Evolutionary conservation across 2,888 invertebrate species (phyloP).

Genomic region (Agrochola litura): DNA sequence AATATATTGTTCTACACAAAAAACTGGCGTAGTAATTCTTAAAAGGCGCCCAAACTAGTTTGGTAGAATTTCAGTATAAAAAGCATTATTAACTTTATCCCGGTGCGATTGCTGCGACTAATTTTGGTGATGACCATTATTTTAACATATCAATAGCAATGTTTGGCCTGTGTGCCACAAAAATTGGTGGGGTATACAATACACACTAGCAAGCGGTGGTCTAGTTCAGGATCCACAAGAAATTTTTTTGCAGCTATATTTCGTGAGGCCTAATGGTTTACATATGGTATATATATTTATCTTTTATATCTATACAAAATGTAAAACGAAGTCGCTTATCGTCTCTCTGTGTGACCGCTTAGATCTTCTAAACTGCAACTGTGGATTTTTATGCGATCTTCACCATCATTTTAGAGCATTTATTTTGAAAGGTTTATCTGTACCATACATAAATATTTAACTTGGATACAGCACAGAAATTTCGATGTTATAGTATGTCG

Average conservation of each 20-base stretch:
- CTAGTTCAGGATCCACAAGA: background rate
- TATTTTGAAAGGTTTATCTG: background rate
- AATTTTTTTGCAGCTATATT: too few species aligned
- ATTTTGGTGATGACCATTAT: background rate
- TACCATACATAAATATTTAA: background rate
- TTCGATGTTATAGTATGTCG: background rate
- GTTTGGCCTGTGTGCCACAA: background rate
- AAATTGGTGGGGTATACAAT: too few species aligned
- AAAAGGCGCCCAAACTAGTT: background rate
- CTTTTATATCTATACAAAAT: too few species aligned
- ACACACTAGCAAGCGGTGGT: background rate
- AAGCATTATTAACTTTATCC: background rate
- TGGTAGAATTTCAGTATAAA: background rate
- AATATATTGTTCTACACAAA: conserved; percentile 19
- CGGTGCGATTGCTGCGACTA: too few species aligned
- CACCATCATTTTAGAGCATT: background rate
- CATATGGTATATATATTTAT: too few species aligned
- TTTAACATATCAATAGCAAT: too few species aligned
- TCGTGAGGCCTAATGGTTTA: background rate
- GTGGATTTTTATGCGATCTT: too few species aligned
- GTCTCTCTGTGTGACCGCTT: too few species aligned
- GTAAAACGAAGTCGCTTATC: too few species aligned
- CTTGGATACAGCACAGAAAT: background rate
- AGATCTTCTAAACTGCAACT: too few species aligned
- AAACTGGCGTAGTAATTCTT: conserved; percentile 19